Conservation (phyloP, 2,113 vertebrate genomes). For the Corydoras sp. region DNA sequence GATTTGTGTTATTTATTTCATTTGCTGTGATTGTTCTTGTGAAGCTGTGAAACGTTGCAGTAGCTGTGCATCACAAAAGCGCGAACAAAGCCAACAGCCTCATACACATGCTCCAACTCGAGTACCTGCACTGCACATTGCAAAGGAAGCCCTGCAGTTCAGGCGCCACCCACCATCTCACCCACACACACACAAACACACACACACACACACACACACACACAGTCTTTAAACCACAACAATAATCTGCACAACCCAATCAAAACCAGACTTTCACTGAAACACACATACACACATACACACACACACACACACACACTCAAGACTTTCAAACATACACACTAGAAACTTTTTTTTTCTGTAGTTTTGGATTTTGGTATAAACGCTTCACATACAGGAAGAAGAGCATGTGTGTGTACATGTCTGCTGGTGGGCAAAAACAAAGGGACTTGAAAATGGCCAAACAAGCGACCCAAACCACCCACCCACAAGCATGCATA, state of each 20-base stretch:
- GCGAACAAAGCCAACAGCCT: slow-evolving; percentile 47
- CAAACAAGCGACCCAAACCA: background rate
- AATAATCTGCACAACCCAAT: slow-evolving; percentile 63
- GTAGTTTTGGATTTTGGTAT: slow-evolving; percentile 58
- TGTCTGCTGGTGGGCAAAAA: slow-evolving; percentile 50
- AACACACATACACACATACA: slow-evolving; percentile 46
- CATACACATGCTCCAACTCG: slow-evolving; percentile 40
- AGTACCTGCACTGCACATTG: slow-evolving; percentile 73
- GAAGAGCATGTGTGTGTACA: slow-evolving; percentile 55
- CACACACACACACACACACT: slow-evolving; percentile 58
- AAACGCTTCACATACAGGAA: slow-evolving; percentile 52
- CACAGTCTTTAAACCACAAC: slow-evolving; percentile 40
- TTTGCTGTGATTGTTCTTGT: slow-evolving; percentile 40
- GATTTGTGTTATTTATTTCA: slow-evolving; percentile 8
- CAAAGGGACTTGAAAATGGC: slow-evolving; percentile 27
- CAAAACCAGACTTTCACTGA: slow-evolving; percentile 33
- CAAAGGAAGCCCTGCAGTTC: slow-evolving; percentile 75
- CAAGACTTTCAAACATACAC: too few relatives aligned
- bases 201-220: slow-evolving; percentile 52
- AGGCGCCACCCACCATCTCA: slow-evolving; percentile 41
- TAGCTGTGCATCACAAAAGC: slow-evolving; percentile 48
- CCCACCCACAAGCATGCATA: slow-evolving; percentile 9
- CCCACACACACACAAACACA: slow-evolving; percentile 24
- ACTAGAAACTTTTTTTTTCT: slow-evolving; percentile 52
- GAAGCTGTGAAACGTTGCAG: slow-evolving; percentile 36